Base-by-base conservation (phyloP, 2,797 vertebrate species). In the Choloepus didactylus region DNA sequence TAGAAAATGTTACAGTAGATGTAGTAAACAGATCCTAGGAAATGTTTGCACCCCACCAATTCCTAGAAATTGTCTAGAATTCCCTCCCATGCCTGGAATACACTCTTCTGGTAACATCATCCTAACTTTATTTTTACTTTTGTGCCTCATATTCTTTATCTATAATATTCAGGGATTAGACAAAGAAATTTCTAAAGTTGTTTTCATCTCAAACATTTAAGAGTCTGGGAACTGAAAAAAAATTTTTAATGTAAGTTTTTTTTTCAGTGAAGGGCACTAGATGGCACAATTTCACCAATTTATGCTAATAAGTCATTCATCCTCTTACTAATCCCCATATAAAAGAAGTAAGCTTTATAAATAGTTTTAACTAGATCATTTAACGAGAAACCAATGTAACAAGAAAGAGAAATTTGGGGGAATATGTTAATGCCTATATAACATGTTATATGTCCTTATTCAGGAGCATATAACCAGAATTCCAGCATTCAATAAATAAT, bases 261-360 rank as follows among this genome's bases (percentile, higher is more conserved):
- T 85, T 96, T 96, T 84, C 75, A 89, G 5, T 86, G 69, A 49
- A 89, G 59, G 87, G 73, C 97, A 97, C 97, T 97, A 97, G 97
- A 82, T 97, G 97, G 97, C 97, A 97, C 79, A 97, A 94, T 97
- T 95, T 95, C 89, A 95, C 87, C 96, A 97, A 82, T 95, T 94
- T 94, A 79, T 91, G 62, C 67, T 94, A 92, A 94, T 96, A 95
- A 38, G 9, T n/a, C 31, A 93, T 59, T 80, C n/a, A 79, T 41
- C 4, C 9, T 76, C 18, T n/a, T 64, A 62, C 62, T 89, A 91
- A 91, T 82, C 73, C 38, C 84, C 46, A 91, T 75, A 66, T 51
- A 80, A 94, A 87, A 92, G 62, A 92, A 94, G 90, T 84, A 85
- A 72, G 5, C 11, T 76, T 94, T 83, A 72, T 91, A 70, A 77